A percentile compares a stretch with the other conserved stretches of the same genome.
These are phyloP conservation scores for Ploceus nigricollis DNA, from an alignment of 2,113 vertebrate genomes.

Conservation along the genomic window DNA sequence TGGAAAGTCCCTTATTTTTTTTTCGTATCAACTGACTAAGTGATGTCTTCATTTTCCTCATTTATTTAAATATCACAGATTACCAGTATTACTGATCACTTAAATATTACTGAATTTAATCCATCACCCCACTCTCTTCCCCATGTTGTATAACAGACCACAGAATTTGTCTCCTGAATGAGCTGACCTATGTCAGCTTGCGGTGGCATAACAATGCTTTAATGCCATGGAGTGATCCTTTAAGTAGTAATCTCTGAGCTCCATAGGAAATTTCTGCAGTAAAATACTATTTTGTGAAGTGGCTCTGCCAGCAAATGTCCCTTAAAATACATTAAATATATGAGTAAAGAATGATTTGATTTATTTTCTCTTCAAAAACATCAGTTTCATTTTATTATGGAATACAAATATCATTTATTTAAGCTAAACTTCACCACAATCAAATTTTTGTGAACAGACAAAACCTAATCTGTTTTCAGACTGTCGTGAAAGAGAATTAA, in stretches of 20 bases:
- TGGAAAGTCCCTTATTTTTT: background rate
- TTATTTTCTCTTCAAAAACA: constrained; percentile 10
- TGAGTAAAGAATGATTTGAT: background rate
- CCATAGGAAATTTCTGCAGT: background rate
- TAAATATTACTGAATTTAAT: background rate
- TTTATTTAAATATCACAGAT: background rate
- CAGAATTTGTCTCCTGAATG: background rate
- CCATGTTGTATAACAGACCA: background rate
- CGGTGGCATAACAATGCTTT: background rate
- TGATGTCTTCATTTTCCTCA: background rate
- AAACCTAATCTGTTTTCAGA: constrained; percentile 3
- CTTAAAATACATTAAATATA: constrained; percentile 28
- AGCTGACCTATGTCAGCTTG: background rate
- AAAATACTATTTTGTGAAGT: constrained; percentile 3
- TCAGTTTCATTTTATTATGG: constrained; percentile 14
- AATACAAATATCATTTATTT: constrained; percentile 17
- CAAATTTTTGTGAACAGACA: background rate
- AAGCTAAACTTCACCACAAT: constrained; percentile 19
- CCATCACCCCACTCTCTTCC: background rate
- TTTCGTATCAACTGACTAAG: background rate
- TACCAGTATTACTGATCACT: background rate
- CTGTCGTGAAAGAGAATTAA: background rate
- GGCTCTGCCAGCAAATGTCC: background rate
- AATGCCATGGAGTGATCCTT: background rate
- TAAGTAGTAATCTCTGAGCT: background rate